Evolutionary conservation across 2,113 vertebrate genomes (phyloP).

Genomic region (Porphyrio hochstetteri): DNA sequence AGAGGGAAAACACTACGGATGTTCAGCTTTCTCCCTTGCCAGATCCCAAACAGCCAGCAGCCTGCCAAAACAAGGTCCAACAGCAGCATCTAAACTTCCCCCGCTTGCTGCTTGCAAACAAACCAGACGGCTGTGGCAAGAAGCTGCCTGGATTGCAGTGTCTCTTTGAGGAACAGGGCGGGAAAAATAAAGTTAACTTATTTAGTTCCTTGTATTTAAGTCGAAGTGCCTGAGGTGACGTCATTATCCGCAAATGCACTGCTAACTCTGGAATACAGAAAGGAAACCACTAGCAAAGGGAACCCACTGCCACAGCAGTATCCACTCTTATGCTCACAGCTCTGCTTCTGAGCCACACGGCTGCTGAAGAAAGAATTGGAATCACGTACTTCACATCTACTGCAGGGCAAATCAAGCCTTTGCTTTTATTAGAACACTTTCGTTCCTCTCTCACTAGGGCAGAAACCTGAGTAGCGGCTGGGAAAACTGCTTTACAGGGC

Average conservation of each 20-base stretch:
- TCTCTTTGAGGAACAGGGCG: not conserved
- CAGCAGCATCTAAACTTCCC: not conserved
- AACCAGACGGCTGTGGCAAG: not conserved
- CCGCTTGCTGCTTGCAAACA: not conserved
- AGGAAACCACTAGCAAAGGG: not conserved
- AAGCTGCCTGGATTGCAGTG: not conserved
- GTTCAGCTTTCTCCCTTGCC: not conserved
- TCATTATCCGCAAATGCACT: not conserved
- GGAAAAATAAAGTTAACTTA: not conserved
- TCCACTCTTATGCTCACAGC: not conserved
- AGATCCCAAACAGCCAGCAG: not conserved
- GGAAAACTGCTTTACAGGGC: rapidly evolving
- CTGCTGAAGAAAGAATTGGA: not conserved
- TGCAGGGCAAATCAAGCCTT: not conserved
- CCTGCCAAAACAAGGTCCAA: not conserved
- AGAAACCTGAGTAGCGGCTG: not conserved
- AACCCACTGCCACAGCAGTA: not conserved
- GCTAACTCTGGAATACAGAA: too few species aligned
- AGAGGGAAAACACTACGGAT: not conserved
- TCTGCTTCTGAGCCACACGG: rapidly evolving
- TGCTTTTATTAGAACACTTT: rapidly evolving
- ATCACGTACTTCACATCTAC: rapidly evolving
- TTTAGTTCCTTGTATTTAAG: not conserved
- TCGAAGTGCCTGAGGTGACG: not conserved
- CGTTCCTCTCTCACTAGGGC: rapidly evolving